Evolutionary conservation across 2,888 invertebrate genomes (phyloP).

Genomic region (Therioaphis trifolii): DNA sequence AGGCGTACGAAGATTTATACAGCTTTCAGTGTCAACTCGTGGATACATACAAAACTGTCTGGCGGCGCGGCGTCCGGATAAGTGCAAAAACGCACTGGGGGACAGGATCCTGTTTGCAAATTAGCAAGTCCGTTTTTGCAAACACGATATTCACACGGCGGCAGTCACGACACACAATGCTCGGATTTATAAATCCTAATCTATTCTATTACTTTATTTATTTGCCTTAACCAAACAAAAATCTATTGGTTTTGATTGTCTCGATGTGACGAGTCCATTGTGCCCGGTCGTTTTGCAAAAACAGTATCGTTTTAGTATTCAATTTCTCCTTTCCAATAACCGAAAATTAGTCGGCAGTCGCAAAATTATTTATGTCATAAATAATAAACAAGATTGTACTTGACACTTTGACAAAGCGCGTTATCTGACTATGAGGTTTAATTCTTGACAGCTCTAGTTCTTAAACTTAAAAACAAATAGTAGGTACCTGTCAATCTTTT

Average conservation of each 20-base stretch:
- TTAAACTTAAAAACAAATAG: not conserved
- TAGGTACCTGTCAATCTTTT: not conserved
- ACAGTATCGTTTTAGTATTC: not conserved
- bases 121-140: conserved; percentile 57
- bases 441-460: not conserved
- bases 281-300: not conserved
- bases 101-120: conserved; percentile 61
- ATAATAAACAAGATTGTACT: not conserved
- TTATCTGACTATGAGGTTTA: not conserved
- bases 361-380: not conserved
- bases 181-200: conserved; percentile 31
- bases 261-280: not conserved
- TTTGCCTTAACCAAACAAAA: not conserved
- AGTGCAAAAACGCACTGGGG: conserved; percentile 53
- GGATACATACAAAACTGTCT: conserved; percentile 42
- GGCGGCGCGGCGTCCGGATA: conserved; percentile 47
- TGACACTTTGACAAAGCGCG: not conserved
- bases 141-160: conserved; percentile 46
- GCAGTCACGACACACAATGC: conserved; percentile 34
- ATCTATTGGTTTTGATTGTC: not conserved
- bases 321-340: not conserved
- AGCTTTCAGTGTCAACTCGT: conserved; percentile 55
- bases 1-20: conserved; percentile 41
- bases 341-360: not conserved
- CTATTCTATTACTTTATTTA: not conserved